Evolutionary conservation across 1,140 invertebrate species (phyloP).

Genomic region (Drosophila sp.): DNA sequence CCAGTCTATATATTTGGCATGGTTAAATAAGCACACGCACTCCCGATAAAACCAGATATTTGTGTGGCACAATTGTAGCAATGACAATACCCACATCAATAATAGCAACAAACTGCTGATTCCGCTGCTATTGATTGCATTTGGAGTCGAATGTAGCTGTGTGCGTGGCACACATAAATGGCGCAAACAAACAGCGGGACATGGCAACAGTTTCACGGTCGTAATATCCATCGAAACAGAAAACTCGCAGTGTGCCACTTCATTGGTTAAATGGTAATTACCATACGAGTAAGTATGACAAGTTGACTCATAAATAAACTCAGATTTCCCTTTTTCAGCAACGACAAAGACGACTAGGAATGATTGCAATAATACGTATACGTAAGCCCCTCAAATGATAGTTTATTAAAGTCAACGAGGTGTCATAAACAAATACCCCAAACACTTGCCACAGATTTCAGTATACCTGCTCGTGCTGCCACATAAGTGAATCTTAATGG

Average conservation of each 20-base stretch:
- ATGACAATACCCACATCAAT: slow-evolving; percentile 14
- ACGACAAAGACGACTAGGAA: not conserved
- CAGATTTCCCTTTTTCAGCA: too few species aligned
- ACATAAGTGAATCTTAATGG: slow-evolving; percentile 47
- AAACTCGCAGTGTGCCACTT: slow-evolving; percentile 6
- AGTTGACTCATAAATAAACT: slow-evolving; percentile 38
- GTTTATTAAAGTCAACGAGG: slow-evolving; percentile 16
- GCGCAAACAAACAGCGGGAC: not conserved
- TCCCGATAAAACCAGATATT: not conserved
- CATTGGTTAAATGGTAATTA: slow-evolving; percentile 34
- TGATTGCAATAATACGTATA: not conserved
- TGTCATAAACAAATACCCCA: slow-evolving; percentile 18
- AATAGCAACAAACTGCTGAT: slow-evolving; percentile 26
- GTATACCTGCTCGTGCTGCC: slow-evolving; percentile 6
- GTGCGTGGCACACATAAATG: not conserved
- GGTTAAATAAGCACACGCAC: slow-evolving; percentile 15
- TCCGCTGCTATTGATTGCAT: slow-evolving; percentile 42
- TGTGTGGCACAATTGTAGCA: slow-evolving; percentile 26
- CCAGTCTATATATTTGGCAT: slow-evolving; percentile 1
- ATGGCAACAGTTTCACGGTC: slow-evolving; percentile 17
- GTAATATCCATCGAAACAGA: not conserved
- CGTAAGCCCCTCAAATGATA: slow-evolving; percentile 6
- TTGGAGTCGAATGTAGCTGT: slow-evolving; percentile 20
- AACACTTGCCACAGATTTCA: slow-evolving; percentile 13
- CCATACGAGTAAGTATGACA: slow-evolving; percentile 25